A percentile compares a stretch with the other conserved stretches of the same genome.
phyloP scores from a whole-genome alignment of 2,888 invertebrate genomes.

The Lucinisca nassula region DNA sequence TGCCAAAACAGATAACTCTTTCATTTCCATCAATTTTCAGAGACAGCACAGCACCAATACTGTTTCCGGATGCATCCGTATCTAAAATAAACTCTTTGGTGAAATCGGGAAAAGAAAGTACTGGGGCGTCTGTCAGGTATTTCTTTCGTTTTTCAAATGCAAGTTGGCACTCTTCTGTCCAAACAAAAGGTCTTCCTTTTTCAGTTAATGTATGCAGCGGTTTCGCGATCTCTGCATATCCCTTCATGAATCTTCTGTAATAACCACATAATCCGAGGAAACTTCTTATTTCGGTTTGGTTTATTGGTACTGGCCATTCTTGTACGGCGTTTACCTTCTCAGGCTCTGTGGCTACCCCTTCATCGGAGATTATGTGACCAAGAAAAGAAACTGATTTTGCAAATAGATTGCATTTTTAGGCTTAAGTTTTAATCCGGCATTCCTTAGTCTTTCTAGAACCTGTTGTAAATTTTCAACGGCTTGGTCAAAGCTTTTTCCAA shows the following conservation, averaged over 20 bases:
- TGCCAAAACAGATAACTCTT: too few species aligned
- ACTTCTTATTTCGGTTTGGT: conserved; percentile 25
- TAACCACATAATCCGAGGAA: conserved; percentile 45
- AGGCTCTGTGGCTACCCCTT: conserved; percentile 40
- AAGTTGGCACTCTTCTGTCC: conserved; percentile 22
- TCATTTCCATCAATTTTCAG: too few species aligned
- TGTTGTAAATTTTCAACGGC: conserved; percentile 27
- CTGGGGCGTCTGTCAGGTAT: too few species aligned
- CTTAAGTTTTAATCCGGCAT: conserved; percentile 59
- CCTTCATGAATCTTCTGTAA: conserved; percentile 41
- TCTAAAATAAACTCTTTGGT: too few species aligned
- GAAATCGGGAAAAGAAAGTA: too few species aligned
- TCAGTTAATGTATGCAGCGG: conserved; percentile 31
- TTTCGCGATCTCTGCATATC: conserved; percentile 34
- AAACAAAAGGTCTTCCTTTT: conserved; percentile 23
- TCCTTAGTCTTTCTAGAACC: conserved; percentile 38
- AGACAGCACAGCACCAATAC: too few species aligned
- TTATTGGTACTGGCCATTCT: conserved; percentile 38
- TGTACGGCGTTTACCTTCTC: conserved; percentile 16
- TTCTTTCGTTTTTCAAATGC: too few species aligned
- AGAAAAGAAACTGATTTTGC: conserved; percentile 23
- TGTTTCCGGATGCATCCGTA: too few species aligned
- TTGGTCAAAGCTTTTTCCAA: conserved; percentile 33
- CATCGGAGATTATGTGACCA: conserved; percentile 34
- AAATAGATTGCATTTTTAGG: conserved; percentile 43